Evolutionary conservation across 2,797 vertebrate species (phyloP), one percentile per base, ranked within the genome.

Genomic region (Ctenopoma multispine): DNA sequence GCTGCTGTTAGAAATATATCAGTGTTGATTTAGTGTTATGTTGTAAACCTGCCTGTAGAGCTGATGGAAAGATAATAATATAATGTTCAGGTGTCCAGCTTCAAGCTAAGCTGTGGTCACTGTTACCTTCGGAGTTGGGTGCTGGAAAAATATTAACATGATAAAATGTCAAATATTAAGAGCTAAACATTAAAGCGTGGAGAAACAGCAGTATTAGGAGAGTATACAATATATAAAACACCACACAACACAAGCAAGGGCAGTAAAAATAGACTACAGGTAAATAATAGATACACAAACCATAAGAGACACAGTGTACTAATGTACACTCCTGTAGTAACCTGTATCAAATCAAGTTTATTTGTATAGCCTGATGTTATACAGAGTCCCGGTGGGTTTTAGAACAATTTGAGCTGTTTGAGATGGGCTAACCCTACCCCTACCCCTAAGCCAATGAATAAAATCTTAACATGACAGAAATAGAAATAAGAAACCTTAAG

Each of bases 281-380:
- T 90, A 65, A 90, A 88, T 87, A 90, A 87, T 87, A 81, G 74
- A 90, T 84, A 40, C 44, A 63, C 34, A 17, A n/a, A 58, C 36
- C 72, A 54, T 56, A 36, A 46, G 50, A 81, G 57, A 68, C 61
- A 15, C 46, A 13, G 21, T 44, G 63, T 41, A 14, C 57, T 4
- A 18, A 27, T 57, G 50, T 48, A 24, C 12, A 36, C 4, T 17
- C 2, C 60, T 70, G 69, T 63, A 44, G 47, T 38, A 54, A 43
- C 57, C 23, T 27, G 62, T 15, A 27, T 51, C 5, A 40, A 18
- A 36, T 66, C 53, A 24, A 1, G 38, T 71, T 50, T 57, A 54
- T 61, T 43, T 59, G 55, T 64, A 7, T 20, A 21, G 14, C 10
- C 29, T 18, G 10, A n/a, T 51, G 18, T 75, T 34, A 29, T 14